Percentiles rank a stretch among this genome's conserved stretches.
Conservation (phyloP, 1,140 invertebrate species). For the Temnothorax longispinosus region DNA sequence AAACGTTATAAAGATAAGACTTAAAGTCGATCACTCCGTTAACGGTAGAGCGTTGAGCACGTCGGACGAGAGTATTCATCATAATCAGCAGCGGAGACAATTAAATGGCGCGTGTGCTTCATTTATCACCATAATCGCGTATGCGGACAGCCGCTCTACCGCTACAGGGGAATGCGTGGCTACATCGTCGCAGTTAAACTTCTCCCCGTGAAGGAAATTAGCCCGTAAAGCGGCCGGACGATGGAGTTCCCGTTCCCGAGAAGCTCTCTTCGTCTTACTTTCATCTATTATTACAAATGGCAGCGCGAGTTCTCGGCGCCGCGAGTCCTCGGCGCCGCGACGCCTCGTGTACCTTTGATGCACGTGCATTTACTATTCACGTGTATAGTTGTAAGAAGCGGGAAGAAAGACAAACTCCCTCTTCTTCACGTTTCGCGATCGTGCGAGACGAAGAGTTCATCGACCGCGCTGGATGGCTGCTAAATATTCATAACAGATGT, state of each 20-base stretch:
- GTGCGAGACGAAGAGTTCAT: neutral
- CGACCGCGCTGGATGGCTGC: neutral
- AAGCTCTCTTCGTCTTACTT: conserved; percentile 63
- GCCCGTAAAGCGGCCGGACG: conserved; percentile 40
- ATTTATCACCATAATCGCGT: conserved; percentile 68
- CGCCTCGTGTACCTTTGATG: conserved; percentile 19
- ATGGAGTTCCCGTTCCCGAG: conserved; percentile 30
- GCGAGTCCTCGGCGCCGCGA: conserved; percentile 27
- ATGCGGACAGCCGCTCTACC: conserved; percentile 39
- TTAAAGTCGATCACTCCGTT: conserved; percentile 32
- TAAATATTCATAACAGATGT: conserved; percentile 14
- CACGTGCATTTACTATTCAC: neutral
- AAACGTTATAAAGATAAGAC: neutral
- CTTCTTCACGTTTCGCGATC: conserved; percentile 26
- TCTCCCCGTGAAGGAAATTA: conserved; percentile 48
- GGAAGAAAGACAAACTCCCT: conserved; percentile 10
- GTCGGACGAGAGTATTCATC: conserved; percentile 58
- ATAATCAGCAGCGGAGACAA: conserved; percentile 62
- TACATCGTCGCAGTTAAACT: conserved; percentile 35
- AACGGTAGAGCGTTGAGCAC: conserved; percentile 25
- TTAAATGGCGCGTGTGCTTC: conserved; percentile 60
- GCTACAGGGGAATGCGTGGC: conserved; percentile 43
- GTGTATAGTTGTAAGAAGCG: conserved; percentile 7
- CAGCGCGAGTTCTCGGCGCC: conserved; percentile 1
- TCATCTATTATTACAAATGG: conserved; percentile 69